Percentiles rank a stretch among this genome's conserved stretches.
phyloP scores from a whole-genome alignment of 2,797 vertebrate genomes.

The Fratercula arctica region DNA sequence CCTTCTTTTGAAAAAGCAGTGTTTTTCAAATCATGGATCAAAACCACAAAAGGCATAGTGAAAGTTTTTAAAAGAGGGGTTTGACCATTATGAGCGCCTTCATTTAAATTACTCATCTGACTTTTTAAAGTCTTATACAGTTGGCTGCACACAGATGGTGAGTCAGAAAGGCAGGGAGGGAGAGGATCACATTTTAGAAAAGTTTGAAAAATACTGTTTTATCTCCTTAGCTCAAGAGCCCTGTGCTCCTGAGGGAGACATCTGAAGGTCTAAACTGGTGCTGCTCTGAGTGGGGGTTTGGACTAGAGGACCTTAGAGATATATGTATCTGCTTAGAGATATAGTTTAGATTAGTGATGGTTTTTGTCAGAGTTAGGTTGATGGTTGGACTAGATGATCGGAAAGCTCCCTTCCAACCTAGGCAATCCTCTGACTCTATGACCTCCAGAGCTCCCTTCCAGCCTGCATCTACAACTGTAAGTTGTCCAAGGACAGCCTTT shows the following conservation, averaged over 20 bases:
- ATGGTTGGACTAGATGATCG: too few species aligned
- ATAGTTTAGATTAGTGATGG: too few species aligned
- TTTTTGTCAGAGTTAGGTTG: too few species aligned
- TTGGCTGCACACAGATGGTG: background rate
- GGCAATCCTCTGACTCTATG: too few species aligned
- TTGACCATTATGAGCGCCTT: background rate
- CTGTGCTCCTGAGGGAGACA: background rate
- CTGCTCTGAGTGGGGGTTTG: background rate
- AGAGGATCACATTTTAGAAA: background rate
- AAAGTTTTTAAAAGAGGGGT: background rate
- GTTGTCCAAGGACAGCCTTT: background rate
- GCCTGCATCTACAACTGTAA: background rate
- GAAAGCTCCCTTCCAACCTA: too few species aligned
- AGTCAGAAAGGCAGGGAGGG: background rate
- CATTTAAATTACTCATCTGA: background rate
- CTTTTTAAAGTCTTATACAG: background rate
- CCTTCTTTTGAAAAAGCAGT: background rate
- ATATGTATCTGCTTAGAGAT: too few species aligned
- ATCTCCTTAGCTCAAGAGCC: background rate
- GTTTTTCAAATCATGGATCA: background rate
- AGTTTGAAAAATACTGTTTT: background rate
- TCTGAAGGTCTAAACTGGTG: background rate
- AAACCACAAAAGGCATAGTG: background rate
- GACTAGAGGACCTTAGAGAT: background rate
- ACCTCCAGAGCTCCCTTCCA: background rate